A percentile compares a stretch with the other conserved stretches of the same genome.
phyloP scores from a whole-genome alignment of 2,797 vertebrate genomes.

The Mus minutoides region DNA sequence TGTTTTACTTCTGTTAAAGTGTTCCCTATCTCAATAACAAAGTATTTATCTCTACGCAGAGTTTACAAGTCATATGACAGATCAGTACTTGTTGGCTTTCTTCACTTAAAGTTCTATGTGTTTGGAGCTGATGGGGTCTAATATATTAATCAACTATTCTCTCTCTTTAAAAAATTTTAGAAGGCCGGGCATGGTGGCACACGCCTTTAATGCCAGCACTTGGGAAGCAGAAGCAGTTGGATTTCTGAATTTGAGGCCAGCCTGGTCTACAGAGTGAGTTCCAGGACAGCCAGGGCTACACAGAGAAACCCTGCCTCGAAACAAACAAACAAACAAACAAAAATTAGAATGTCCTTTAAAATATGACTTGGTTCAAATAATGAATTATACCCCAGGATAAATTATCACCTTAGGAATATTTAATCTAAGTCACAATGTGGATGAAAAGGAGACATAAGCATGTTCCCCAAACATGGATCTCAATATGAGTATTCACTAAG shows the following conservation, averaged over 20 bases:
- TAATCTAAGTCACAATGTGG: not conserved
- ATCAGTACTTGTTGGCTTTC: not conserved
- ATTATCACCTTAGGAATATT: slow-evolving; percentile 33
- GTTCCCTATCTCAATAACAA: slow-evolving; percentile 1
- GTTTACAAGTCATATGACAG: not conserved
- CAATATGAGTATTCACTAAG: not conserved
- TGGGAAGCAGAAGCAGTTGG: too few species aligned
- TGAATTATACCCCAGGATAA: not conserved
- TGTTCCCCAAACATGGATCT: not conserved
- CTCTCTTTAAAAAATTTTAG: slow-evolving; percentile 37
- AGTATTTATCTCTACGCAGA: not conserved
- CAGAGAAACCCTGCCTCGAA: too few species aligned
- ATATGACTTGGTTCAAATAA: slow-evolving; percentile 31
- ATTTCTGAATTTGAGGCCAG: too few species aligned
- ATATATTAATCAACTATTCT: slow-evolving; percentile 41
- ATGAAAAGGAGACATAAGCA: slow-evolving; percentile 3
- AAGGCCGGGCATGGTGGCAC: not conserved
- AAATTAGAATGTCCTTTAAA: not conserved
- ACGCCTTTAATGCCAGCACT: too few species aligned
- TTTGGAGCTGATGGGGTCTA: slow-evolving; percentile 6
- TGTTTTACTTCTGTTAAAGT: not conserved
- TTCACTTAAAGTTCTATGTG: not conserved
- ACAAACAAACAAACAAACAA: too few species aligned
- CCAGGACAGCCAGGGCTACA: too few species aligned
- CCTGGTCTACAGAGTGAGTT: too few species aligned